phyloP scores from a whole-genome alignment of 2,888 invertebrate species.

The Dasysyrphus albostriatus region DNA sequence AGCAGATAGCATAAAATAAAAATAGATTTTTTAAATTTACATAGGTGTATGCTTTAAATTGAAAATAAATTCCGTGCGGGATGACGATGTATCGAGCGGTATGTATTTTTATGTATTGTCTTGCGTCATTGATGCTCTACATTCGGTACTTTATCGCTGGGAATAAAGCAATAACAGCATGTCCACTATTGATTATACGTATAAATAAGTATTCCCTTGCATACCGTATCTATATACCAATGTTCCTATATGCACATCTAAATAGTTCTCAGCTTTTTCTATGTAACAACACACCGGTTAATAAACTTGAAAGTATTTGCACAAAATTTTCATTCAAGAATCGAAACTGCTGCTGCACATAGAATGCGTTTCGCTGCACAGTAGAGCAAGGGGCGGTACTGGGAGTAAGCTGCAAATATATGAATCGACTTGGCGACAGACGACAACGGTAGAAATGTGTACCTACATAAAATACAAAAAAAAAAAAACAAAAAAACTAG shows the following conservation, averaged over 20 bases:
- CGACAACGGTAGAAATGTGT: background rate
- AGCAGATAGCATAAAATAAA: background rate
- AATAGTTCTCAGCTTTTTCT: constrained; percentile 22
- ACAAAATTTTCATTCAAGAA: constrained; percentile 74
- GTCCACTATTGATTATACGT: constrained; percentile 7
- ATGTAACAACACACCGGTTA: constrained; percentile 65
- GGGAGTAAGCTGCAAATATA: constrained; percentile 34
- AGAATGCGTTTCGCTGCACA: constrained; percentile 58
- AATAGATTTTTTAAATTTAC: background rate
- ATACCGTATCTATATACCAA: background rate
- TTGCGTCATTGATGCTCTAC: constrained; percentile 74
- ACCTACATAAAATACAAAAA: constrained; percentile 26
- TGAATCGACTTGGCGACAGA: constrained; percentile 2
- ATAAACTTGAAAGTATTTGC: constrained; percentile 71
- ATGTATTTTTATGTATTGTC: constrained; percentile 50
- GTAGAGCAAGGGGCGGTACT: constrained; percentile 21
- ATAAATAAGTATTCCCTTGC: constrained; percentile 28
- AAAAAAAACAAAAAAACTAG: constrained; percentile 45
- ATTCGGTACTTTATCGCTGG: constrained; percentile 54
- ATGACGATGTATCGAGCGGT: constrained; percentile 20
- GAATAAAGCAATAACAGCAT: constrained; percentile 65
- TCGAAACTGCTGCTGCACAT: constrained; percentile 54
- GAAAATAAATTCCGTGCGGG: constrained; percentile 38
- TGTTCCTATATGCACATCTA: constrained; percentile 33
- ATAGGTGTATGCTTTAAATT: constrained; percentile 39